Percentiles rank a stretch among this genome's conserved stretches.
Evolutionary conservation across 2,888 invertebrate species (phyloP).

Genomic region (Scaptomyza cyrtandrae): DNA sequence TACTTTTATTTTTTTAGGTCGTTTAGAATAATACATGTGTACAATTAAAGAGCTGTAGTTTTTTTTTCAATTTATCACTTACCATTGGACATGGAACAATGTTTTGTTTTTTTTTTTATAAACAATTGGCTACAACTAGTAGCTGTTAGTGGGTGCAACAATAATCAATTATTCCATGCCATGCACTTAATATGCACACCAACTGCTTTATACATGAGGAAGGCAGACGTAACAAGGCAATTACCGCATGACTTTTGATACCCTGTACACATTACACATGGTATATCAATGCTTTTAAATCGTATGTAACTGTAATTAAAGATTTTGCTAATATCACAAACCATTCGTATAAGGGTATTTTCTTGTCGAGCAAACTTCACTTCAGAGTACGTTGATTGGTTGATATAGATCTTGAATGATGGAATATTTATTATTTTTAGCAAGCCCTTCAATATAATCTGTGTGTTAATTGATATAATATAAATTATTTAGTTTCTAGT

Average conservation of each 20-base stretch:
- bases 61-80: slow-evolving; percentile 32
- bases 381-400: not conserved
- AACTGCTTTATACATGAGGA: slow-evolving; percentile 20
- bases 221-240: slow-evolving; percentile 30
- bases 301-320: too few relatives aligned
- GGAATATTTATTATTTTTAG: slow-evolving; percentile 62
- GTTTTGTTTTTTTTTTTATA: slow-evolving; percentile 3
- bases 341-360: not conserved
- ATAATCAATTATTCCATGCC: slow-evolving; percentile 49
- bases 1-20: slow-evolving; percentile 14
- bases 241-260: slow-evolving; percentile 44
- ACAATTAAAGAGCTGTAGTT: slow-evolving; percentile 7
- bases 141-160: slow-evolving; percentile 20
- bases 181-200: not conserved
- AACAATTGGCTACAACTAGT: slow-evolving; percentile 34
- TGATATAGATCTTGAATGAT: slow-evolving; percentile 44
- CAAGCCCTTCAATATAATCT: slow-evolving; percentile 58
- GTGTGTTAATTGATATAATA: slow-evolving; percentile 2
- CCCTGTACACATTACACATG: not conserved
- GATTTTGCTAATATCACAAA: too few relatives aligned
- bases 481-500: slow-evolving; percentile 8
- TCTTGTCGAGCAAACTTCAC: too few relatives aligned
- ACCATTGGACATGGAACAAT: slow-evolving; percentile 34
- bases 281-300: not conserved
- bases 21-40: slow-evolving; percentile 9